These are phyloP conservation scores for Campaea margaritaria DNA, from an alignment of 2,888 invertebrate species.

Conservation along the genomic window DNA sequence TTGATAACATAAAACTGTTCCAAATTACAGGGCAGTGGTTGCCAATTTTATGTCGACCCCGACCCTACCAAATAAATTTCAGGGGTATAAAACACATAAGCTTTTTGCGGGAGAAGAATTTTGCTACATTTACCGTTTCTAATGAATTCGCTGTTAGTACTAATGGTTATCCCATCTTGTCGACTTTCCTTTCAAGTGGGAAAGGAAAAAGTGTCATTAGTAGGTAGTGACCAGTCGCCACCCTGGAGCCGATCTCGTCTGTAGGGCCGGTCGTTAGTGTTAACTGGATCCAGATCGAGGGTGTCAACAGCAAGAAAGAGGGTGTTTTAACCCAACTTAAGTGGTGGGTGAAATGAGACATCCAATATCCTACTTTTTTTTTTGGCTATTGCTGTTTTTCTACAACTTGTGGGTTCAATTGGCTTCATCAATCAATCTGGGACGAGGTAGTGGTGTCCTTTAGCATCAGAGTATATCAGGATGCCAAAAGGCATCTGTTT, in stretches of 20 bases:
- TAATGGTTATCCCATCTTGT: conserved; percentile 25
- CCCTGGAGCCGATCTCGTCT: conserved; percentile 1
- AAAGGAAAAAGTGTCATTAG: conserved; percentile 27
- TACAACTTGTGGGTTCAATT: no score
- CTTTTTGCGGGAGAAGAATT: conserved; percentile 1
- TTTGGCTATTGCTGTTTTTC: no score
- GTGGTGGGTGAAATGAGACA: not conserved
- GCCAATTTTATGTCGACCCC: no score
- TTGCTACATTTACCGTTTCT: conserved; percentile 8
- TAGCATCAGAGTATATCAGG: no score
- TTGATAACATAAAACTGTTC: no score
- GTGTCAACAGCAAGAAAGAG: conserved; percentile 3
- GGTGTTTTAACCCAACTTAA: not conserved
- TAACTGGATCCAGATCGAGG: conserved; percentile 7
- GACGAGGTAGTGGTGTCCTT: no score
- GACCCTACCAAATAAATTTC: no score
- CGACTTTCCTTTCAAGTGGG: conserved; percentile 16
- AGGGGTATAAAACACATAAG: not conserved
- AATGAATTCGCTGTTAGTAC: conserved; percentile 21
- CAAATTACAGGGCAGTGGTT: no score
- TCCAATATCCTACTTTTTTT: not conserved
- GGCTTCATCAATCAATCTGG: no score
- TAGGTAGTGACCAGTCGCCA: conserved; percentile 10
- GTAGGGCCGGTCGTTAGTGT: conserved; percentile 10
- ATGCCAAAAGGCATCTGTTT: no score